These are phyloP conservation scores for Drosophila anomalipes DNA, from an alignment of 2,888 invertebrate genomes.

Conservation along the genomic window DNA sequence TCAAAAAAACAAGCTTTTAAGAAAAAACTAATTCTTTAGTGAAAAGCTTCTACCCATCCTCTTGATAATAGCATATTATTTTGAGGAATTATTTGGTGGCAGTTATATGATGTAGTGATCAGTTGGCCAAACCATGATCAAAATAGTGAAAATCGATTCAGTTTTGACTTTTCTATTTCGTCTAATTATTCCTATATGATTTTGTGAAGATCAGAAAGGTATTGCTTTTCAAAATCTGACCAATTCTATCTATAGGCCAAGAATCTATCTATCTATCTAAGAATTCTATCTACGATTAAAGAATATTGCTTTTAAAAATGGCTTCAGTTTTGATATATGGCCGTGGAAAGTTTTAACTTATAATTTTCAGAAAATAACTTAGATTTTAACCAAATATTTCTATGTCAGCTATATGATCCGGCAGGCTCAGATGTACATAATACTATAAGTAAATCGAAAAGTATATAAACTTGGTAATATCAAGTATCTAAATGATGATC, in stretches of 20 bases:
- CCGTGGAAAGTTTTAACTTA: not conserved
- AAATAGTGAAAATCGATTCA: not conserved
- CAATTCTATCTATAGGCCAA: too few species aligned
- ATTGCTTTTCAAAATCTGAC: not conserved
- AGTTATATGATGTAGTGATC: not conserved
- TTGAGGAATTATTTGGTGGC: not conserved
- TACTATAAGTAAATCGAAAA: not conserved
- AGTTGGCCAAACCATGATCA: not conserved
- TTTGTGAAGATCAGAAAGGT: not conserved
- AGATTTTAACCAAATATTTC: not conserved
- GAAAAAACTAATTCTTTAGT: too few species aligned
- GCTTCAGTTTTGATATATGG: too few species aligned
- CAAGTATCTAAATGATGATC: not conserved
- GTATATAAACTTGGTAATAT: not conserved
- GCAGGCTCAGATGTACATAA: too few species aligned
- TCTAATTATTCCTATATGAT: too few species aligned
- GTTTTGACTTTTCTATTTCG: not conserved
- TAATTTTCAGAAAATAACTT: not conserved
- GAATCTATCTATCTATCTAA: too few species aligned
- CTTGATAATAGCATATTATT: accelerated
- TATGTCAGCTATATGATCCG: not conserved
- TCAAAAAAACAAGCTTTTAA: not conserved
- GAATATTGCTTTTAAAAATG: too few species aligned
- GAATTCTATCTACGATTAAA: too few species aligned
- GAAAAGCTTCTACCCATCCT: not conserved